Conservation (phyloP, 53 echinoderm and acorn worm species). For the Mesocentrotus franciscanus region DNA sequence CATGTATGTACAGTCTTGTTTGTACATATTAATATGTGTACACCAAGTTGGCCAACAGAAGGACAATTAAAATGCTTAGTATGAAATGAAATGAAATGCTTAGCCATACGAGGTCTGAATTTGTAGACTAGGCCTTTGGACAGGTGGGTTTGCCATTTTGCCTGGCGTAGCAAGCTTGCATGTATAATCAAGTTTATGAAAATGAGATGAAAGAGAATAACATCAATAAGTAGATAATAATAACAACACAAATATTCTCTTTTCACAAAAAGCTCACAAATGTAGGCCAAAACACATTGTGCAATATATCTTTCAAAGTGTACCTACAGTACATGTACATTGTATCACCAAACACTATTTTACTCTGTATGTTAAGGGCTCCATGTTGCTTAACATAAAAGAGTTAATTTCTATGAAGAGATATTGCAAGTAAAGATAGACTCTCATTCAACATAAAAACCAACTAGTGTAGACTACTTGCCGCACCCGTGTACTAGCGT, state of each 20-base stretch:
- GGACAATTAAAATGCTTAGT: too few relatives aligned
- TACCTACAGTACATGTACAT: not conserved
- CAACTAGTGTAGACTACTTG: too few relatives aligned
- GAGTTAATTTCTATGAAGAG: too few relatives aligned
- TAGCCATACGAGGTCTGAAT: not conserved
- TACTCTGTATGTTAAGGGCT: too few relatives aligned
- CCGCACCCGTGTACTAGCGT: too few relatives aligned
- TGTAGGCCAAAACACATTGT: too few relatives aligned
- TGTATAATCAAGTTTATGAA: not conserved
- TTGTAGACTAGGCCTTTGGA: not conserved
- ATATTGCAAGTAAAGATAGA: too few relatives aligned
- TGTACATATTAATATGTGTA: too few relatives aligned
- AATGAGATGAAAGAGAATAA: slow-evolving; percentile 14
- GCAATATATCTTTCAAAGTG: too few relatives aligned
- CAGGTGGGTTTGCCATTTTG: slow-evolving; percentile 18
- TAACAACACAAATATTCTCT: not conserved
- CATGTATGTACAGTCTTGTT: not conserved
- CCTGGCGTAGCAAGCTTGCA: not conserved
- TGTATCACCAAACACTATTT: not conserved
- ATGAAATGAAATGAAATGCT: too few relatives aligned
- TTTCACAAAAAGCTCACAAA: not conserved
- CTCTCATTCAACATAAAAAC: too few relatives aligned
- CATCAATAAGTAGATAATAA: not conserved
- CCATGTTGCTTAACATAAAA: too few relatives aligned
- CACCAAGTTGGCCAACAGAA: not conserved